phyloP scores from a whole-genome alignment of 2,888 invertebrate species.

The Mongoloraphidia duomilia region DNA sequence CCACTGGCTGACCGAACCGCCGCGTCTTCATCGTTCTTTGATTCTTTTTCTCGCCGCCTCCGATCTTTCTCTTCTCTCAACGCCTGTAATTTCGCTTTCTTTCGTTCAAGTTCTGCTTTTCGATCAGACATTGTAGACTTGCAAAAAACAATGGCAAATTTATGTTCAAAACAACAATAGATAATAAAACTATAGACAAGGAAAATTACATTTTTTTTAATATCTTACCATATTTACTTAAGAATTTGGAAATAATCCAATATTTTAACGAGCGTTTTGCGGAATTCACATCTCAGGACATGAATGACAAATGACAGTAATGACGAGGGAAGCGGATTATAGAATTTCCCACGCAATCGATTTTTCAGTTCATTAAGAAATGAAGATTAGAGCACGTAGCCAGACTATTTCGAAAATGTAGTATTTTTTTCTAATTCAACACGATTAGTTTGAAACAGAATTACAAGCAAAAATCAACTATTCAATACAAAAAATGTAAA shows the following conservation, averaged over 20 bases:
- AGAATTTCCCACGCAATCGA: no score
- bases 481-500: no score
- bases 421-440: no score
- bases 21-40: conserved; percentile 69
- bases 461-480: no score
- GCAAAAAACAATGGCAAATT: neutral
- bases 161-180: neutral
- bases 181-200: neutral
- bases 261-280: no score
- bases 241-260: neutral
- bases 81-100: conserved; percentile 82
- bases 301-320: no score
- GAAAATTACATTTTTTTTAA: neutral
- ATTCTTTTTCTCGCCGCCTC: conserved; percentile 69
- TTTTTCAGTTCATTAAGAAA: no score
- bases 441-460: no score
- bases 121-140: conserved; percentile 58
- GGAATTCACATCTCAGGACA: no score
- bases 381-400: no score
- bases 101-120: conserved; percentile 83
- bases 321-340: no score
- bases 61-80: conserved; percentile 81
- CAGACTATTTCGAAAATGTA: no score
- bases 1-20: conserved; percentile 39
- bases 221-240: neutral